Evolutionary conservation across 2,113 vertebrate genomes (phyloP).

Genomic region (Myiagra hebetior): DNA sequence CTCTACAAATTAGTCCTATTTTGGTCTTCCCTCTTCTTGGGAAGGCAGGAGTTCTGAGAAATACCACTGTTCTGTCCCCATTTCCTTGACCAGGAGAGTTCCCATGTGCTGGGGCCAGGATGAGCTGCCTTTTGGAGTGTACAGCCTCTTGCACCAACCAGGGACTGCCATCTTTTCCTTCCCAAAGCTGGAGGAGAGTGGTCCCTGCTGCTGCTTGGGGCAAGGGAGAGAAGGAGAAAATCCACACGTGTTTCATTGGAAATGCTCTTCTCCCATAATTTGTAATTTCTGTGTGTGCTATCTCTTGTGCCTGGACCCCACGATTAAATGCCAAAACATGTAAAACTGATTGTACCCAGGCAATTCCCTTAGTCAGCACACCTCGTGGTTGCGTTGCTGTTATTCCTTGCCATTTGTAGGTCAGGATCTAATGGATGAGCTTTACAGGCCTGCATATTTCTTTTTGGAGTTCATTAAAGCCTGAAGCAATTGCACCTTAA

Average conservation of each 20-base stretch:
- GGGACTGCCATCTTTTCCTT: neutral
- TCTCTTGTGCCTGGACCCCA: neutral
- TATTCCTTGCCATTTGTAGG: slow-evolving; percentile 50
- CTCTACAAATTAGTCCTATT: neutral
- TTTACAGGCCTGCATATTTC: slow-evolving; percentile 40
- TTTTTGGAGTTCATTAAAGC: slow-evolving; percentile 61
- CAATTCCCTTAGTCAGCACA: slow-evolving; percentile 19
- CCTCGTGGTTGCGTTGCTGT: neutral
- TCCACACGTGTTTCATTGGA: neutral
- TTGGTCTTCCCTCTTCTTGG: neutral
- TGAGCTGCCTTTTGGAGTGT: neutral
- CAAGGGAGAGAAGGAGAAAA: neutral
- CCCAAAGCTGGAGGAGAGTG: neutral
- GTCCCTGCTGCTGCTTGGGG: neutral
- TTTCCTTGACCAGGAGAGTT: neutral
- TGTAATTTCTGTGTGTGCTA: neutral
- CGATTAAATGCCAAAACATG: slow-evolving; percentile 47
- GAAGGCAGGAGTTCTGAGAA: neutral
- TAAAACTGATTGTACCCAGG: neutral
- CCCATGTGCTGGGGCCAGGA: neutral
- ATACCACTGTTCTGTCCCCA: neutral
- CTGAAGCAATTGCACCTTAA: slow-evolving; percentile 61
- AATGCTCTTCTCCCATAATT: neutral
- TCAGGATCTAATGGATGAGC: slow-evolving; percentile 58
- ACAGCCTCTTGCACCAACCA: neutral